A percentile compares a stretch with the other conserved stretches of the same genome.
These are phyloP conservation scores for Catharus fuscescens DNA, from an alignment of 2,113 vertebrate species.

Conservation along the genomic window DNA sequence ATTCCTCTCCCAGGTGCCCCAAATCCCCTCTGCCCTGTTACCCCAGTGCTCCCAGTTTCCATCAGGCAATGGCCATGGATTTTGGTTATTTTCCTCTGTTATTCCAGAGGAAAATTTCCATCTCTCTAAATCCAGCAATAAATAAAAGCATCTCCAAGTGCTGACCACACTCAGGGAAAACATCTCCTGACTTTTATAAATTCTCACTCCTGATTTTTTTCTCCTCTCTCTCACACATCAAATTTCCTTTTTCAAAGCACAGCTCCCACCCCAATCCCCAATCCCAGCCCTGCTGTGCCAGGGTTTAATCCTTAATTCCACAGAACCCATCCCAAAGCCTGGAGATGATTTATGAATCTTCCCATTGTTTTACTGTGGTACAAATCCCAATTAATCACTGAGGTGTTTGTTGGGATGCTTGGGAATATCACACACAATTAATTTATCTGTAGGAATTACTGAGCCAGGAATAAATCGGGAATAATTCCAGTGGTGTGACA, in stretches of 20 bases:
- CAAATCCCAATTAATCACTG: neutral
- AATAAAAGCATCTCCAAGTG: neutral
- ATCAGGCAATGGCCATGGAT: neutral
- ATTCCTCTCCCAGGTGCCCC: neutral
- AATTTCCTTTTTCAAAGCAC: neutral
- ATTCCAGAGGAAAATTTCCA: conserved; percentile 39
- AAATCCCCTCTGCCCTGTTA: conserved; percentile 1
- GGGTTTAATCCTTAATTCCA: neutral
- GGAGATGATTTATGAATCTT: neutral
- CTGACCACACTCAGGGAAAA: neutral
- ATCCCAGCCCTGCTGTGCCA: neutral
- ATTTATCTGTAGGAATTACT: neutral
- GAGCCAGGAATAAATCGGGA: neutral
- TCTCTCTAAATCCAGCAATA: conserved; percentile 26
- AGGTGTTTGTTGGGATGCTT: neutral
- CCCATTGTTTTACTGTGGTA: neutral
- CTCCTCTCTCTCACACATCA: neutral
- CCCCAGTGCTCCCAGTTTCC: neutral
- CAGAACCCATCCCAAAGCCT: neutral
- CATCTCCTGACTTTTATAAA: neutral
- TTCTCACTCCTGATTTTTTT: neutral
- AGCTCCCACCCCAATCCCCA: neutral
- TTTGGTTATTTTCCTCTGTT: neutral
- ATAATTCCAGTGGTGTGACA: neutral
- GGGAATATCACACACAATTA: neutral